Evolutionary conservation across 1,140 invertebrate species (phyloP).

Genomic region (Procambarus clarkii): DNA sequence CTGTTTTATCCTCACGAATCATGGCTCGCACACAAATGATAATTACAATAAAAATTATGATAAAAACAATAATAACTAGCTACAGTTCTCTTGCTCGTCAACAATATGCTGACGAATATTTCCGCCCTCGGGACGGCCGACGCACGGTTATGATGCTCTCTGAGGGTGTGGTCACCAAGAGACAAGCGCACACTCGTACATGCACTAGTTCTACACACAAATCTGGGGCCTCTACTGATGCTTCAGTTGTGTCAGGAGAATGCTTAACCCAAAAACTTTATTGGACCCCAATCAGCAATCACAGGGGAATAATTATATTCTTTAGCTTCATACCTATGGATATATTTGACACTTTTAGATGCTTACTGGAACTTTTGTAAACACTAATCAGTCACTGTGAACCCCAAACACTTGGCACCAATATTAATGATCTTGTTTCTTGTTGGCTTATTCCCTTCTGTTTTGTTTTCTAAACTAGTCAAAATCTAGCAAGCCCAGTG

Average conservation of each 20-base stretch:
- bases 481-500: conserved; percentile 29
- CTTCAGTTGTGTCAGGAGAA: conserved; percentile 41
- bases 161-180: conserved; percentile 46
- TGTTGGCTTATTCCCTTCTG: conserved; percentile 7
- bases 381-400: conserved; percentile 47
- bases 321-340: conserved; percentile 43
- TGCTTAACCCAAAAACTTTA: conserved; percentile 48
- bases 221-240: conserved; percentile 59
- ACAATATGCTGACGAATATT: conserved; percentile 60
- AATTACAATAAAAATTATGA: conserved; percentile 49
- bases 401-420: conserved; percentile 64
- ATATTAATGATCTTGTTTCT: conserved; percentile 33
- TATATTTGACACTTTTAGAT: conserved; percentile 54
- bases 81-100: conserved; percentile 50
- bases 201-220: conserved; percentile 69
- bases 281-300: conserved; percentile 63
- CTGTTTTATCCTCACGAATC: conserved; percentile 36
- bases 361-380: conserved; percentile 56
- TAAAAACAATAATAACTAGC: conserved; percentile 59
- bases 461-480: conserved; percentile 22
- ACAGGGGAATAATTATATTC: conserved; percentile 60
- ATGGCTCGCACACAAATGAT: conserved; percentile 45
- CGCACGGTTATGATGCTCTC: conserved; percentile 51
- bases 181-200: conserved; percentile 60
- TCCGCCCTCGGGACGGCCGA: conserved; percentile 47